Evolutionary conservation across 2,113 vertebrate genomes (phyloP), one percentile per base, ranked within the genome.

Genomic region (Serranochromis macrocephalus): DNA sequence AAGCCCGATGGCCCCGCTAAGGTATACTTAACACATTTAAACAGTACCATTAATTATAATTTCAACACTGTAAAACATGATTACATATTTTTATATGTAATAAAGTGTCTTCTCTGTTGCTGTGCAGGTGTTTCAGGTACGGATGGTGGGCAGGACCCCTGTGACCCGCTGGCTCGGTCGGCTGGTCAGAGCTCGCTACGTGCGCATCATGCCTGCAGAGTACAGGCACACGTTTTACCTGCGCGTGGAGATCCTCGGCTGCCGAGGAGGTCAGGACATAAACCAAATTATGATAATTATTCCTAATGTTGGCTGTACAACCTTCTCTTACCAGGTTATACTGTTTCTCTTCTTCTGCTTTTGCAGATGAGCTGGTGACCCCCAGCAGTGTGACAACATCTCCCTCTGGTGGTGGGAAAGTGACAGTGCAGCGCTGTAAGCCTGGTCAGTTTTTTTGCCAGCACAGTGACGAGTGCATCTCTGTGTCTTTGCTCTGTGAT

Each of bases 211-310:
- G 47, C 96, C 97, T 1, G 87, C 96, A 19, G 95, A 96, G 63
- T 96, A 95, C 78, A 95, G 94, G 19, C 95, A 96, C 80, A 96
- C 94, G 4, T 96, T 97, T 84, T 96, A 96, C 85, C 92, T 97
- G 68, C 96, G 97, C 3, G 94, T 91, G 7, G 97, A 98, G 92
- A 91, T 96, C 36, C 90, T 97, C 0, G 97, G 97, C 66, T 98
- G 97, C 87, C 89, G 87, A 91, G 96, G 93, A 88, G 95, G 97
- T 97, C 73, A 92, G 84, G 51, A 21, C 0, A 26, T 11, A 45
- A 45, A 26, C 68, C 24, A 17, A 10, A 17, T 11, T 26, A 26
- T 26, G 14, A 47, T 47, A 0, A 29, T 29, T 1, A 14, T n/a
- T 63, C 10, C 9, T 78, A 31, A 5, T 24, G 38, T 16, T 21